Evolutionary conservation across 1,140 invertebrate species (phyloP).

Genomic region (Portunus trituberculatus): DNA sequence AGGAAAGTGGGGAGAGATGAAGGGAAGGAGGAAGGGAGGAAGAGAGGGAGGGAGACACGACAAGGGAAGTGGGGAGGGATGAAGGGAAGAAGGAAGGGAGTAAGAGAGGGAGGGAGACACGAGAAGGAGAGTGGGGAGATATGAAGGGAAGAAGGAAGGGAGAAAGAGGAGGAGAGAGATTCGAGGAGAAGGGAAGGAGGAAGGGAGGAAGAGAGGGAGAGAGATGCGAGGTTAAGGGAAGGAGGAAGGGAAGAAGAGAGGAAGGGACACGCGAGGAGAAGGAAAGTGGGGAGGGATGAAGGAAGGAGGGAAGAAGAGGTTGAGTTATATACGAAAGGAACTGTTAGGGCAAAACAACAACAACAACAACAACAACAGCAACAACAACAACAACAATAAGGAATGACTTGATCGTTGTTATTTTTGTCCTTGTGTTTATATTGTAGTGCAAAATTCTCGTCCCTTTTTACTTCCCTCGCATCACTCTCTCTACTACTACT

Average conservation of each 20-base stretch:
- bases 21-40: neutral
- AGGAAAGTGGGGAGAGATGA: neutral
- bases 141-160: neutral
- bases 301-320: neutral
- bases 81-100: neutral
- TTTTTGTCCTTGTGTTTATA: conserved; percentile 53
- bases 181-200: neutral
- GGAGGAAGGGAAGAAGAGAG: conserved; percentile 18
- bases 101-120: neutral
- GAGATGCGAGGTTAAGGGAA: neutral
- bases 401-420: conserved; percentile 66
- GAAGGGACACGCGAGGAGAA: neutral
- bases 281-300: neutral
- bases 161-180: neutral
- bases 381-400: neutral
- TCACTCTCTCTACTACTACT: neutral
- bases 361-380: neutral
- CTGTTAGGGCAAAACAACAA: neutral
- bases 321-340: neutral
- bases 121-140: neutral
- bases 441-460: conserved; percentile 12
- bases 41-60: neutral
- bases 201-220: conserved; percentile 27
- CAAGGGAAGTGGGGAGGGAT: neutral
- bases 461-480: neutral